Percentiles rank a stretch among this genome's conserved stretches.
phyloP scores from a whole-genome alignment of 2,888 invertebrate genomes.

The Platypus cylindrus region DNA sequence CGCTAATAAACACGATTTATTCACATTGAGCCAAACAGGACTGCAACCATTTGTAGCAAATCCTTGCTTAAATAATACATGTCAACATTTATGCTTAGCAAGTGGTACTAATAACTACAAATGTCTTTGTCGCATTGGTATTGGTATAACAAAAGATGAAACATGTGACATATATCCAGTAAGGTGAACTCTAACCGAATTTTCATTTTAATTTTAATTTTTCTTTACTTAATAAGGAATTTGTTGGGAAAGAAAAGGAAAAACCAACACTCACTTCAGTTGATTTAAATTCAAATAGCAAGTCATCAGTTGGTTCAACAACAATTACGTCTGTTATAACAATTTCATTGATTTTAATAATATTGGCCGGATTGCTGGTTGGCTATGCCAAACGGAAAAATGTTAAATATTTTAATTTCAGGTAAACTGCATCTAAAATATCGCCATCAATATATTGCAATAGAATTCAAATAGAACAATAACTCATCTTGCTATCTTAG shows the following conservation, averaged over 20 bases:
- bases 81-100: slow-evolving; percentile 50
- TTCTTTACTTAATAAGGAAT: slow-evolving; percentile 12
- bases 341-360: no score
- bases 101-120: slow-evolving; percentile 34
- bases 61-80: slow-evolving; percentile 40
- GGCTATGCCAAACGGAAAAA: no score
- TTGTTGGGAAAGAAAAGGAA: slow-evolving; percentile 8
- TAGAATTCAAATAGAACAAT: no score
- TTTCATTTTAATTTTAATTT: no score
- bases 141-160: slow-evolving; percentile 28
- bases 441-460: no score
- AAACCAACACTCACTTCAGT: slow-evolving; percentile 12
- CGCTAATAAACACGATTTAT: slow-evolving; percentile 37
- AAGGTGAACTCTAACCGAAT: no score
- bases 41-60: slow-evolving; percentile 40
- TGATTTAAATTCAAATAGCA: not conserved
- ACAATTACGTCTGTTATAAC: no score
- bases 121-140: slow-evolving; percentile 47
- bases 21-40: slow-evolving; percentile 42
- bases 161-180: slow-evolving; percentile 23
- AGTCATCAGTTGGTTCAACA: no score
- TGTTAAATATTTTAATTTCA: no score
- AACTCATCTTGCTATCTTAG: no score
- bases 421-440: no score
- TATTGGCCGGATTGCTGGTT: no score